Percentiles rank a stretch among this genome's conserved stretches.
These are phyloP conservation scores for Caenorhabditis parvicauda DNA, from an alignment of 2,888 invertebrate species.

Conservation along the genomic window DNA sequence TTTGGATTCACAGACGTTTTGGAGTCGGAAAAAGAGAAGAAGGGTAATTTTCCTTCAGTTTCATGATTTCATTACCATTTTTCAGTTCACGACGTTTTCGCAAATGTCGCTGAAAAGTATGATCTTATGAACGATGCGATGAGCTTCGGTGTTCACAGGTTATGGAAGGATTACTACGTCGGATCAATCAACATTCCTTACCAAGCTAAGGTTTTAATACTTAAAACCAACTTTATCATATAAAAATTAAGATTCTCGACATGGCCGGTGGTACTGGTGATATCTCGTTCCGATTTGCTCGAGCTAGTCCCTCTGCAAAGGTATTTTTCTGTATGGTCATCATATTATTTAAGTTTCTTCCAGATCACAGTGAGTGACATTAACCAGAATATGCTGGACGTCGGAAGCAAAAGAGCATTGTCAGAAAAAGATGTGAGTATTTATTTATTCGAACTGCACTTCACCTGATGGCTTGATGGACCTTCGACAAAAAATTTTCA, in stretches of 20 bases:
- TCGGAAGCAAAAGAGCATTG: constrained; percentile 77
- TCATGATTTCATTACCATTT: constrained; percentile 1
- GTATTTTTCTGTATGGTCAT: constrained; percentile 33
- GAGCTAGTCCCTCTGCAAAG: constrained; percentile 53
- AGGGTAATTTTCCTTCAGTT: constrained; percentile 28
- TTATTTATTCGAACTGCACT: not conserved
- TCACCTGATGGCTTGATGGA: not conserved
- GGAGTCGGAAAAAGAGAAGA: constrained; percentile 52
- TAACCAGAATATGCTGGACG: constrained; percentile 83
- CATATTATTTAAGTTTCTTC: not conserved
- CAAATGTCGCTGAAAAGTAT: constrained; percentile 87
- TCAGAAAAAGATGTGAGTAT: constrained; percentile 25
- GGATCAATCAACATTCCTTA: constrained; percentile 75
- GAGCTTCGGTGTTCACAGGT: constrained; percentile 87
- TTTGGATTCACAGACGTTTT: constrained; percentile 56
- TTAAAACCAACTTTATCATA: not conserved
- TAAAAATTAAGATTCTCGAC: constrained; percentile 71
- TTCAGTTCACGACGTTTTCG: constrained; percentile 83
- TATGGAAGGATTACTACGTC: constrained; percentile 94
- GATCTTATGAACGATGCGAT: constrained; percentile 97
- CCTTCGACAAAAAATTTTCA: not conserved
- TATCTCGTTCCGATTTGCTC: constrained; percentile 81
- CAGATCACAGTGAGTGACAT: constrained; percentile 75
- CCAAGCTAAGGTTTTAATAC: constrained; percentile 71
- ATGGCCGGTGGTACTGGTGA: constrained; percentile 98